phyloP scores from a whole-genome alignment of 2,888 invertebrate species.

The Cotesia congregata region DNA sequence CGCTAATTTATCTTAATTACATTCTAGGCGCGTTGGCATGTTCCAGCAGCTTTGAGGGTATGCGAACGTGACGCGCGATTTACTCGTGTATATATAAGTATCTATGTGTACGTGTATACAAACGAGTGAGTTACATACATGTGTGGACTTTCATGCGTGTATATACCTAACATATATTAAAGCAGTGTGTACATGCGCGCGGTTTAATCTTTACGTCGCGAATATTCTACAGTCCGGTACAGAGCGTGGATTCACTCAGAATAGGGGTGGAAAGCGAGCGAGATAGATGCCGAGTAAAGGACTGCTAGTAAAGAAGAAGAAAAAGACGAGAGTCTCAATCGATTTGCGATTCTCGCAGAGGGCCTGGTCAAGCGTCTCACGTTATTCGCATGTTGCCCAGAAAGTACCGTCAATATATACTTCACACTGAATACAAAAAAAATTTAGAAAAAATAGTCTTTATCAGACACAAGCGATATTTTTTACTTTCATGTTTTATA shows the following conservation, averaged over 20 bases:
- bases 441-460: not conserved
- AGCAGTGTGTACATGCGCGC: slow-evolving; percentile 48
- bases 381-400: slow-evolving; percentile 14
- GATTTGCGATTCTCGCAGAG: slow-evolving; percentile 52
- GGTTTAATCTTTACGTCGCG: slow-evolving; percentile 59
- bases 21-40: slow-evolving; percentile 67
- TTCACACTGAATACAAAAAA: not conserved
- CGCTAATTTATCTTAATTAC: slow-evolving; percentile 70
- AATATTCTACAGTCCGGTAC: slow-evolving; percentile 28
- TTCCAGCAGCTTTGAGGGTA: slow-evolving; percentile 44
- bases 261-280: slow-evolving; percentile 17
- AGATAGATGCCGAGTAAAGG: slow-evolving; percentile 21
- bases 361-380: slow-evolving; percentile 53
- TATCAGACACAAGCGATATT: not conserved
- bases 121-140: slow-evolving; percentile 31
- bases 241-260: slow-evolving; percentile 37
- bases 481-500: not conserved
- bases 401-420: not conserved
- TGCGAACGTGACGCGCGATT: slow-evolving; percentile 38
- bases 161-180: slow-evolving; percentile 27
- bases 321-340: slow-evolving; percentile 48
- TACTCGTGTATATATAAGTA: slow-evolving; percentile 28
- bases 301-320: slow-evolving; percentile 14
- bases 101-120: slow-evolving; percentile 29
- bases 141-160: slow-evolving; percentile 29